phyloP scores from a whole-genome alignment of 2,888 invertebrate species.

The Sminthurides aquaticus region DNA sequence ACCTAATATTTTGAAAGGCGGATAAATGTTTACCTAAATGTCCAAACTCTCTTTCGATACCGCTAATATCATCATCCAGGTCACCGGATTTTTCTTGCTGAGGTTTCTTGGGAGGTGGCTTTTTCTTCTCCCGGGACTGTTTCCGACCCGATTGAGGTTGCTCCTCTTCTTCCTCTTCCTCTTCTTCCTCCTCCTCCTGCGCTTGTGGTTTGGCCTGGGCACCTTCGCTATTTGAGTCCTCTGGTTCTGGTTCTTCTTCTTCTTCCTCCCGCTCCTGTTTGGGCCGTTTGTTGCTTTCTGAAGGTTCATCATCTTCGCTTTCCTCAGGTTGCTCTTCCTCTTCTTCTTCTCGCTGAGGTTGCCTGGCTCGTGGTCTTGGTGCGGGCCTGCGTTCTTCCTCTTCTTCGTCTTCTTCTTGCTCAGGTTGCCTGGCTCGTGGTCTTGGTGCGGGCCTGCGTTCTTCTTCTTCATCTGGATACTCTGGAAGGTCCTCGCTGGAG shows the following conservation, averaged over 20 bases:
- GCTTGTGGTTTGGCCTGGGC: neutral
- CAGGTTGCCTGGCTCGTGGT: conserved; percentile 10
- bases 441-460: conserved; percentile 8
- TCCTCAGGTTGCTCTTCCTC: conserved; percentile 4
- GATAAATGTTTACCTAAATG: conserved; percentile 12
- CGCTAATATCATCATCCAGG: conserved; percentile 38
- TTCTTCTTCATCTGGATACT: conserved; percentile 17
- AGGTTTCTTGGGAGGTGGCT: conserved; percentile 28
- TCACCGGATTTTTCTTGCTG: conserved; percentile 39
- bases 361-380: conserved; percentile 8
- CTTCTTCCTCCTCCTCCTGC: conserved; percentile 25
- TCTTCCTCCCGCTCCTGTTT: conserved; percentile 6
- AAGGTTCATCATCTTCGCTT: conserved; percentile 22
- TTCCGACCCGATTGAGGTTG: conserved; percentile 13
- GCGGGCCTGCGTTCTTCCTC: conserved; percentile 12
- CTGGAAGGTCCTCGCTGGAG: neutral
- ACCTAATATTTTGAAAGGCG: no score
- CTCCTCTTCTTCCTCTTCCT: conserved; percentile 31
- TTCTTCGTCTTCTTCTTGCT: conserved; percentile 1
- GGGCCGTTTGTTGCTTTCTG: conserved; percentile 9
- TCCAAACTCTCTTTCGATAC: conserved; percentile 40
- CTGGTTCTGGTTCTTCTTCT: conserved; percentile 9
- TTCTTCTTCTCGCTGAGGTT: conserved; percentile 3
- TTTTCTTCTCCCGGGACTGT: conserved; percentile 12
- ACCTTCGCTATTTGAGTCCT: neutral